A percentile compares a stretch with the other conserved stretches of the same genome.
Evolutionary conservation across 2,797 vertebrate genomes (phyloP).

Genomic region (Esox masquinongy): DNA sequence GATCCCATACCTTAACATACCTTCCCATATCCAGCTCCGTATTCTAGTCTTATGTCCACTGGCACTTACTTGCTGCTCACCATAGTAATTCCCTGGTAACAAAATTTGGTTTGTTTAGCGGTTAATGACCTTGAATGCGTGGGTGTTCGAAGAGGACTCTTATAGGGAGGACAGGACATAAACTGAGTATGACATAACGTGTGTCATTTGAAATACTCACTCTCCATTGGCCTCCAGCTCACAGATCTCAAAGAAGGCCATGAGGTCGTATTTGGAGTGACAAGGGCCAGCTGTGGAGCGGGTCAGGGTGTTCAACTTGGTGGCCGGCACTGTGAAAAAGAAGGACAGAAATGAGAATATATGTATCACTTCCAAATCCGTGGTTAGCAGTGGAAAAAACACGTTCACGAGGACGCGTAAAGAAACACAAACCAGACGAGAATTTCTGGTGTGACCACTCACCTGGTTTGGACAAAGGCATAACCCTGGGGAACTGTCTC

Average conservation of each 20-base stretch:
- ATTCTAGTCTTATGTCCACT: no score
- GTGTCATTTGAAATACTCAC: slow-evolving; percentile 76
- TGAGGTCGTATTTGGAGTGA: slow-evolving; percentile 97
- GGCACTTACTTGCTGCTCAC: no score
- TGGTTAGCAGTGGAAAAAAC: background rate
- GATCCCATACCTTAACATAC: no score
- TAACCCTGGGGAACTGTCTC: slow-evolving; percentile 92
- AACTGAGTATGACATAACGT: no score
- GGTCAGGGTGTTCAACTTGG: slow-evolving; percentile 91
- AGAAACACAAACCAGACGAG: background rate
- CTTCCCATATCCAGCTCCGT: no score
- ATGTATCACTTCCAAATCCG: no score
- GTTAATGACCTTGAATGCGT: no score
- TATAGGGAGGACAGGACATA: no score
- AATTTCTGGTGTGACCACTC: slow-evolving; percentile 21
- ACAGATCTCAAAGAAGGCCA: slow-evolving; percentile 98
- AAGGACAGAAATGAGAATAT: background rate
- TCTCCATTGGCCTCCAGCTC: slow-evolving; percentile 98
- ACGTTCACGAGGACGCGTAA: background rate
- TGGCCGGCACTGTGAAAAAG: slow-evolving; percentile 86
- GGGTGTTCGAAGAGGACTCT: no score
- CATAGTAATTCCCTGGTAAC: no score
- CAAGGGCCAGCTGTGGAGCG: slow-evolving; percentile 88
- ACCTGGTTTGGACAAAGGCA: slow-evolving; percentile 99
- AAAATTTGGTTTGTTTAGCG: no score